A percentile compares a stretch with the other conserved stretches of the same genome.
phyloP scores from a whole-genome alignment of 2,888 invertebrate genomes.

The Lithodes maja region DNA sequence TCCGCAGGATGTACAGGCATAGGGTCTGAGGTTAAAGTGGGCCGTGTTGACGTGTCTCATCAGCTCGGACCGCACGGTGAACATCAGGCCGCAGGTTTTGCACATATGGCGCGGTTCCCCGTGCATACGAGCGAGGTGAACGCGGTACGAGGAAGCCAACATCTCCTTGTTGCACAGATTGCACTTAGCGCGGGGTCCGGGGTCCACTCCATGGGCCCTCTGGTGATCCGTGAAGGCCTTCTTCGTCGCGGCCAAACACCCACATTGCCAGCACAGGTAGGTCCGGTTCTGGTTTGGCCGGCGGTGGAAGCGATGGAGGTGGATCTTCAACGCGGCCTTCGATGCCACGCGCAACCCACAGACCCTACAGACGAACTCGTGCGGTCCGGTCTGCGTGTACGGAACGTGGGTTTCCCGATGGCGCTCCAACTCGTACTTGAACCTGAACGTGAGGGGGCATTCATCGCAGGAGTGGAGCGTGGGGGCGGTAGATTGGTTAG shows the following conservation, averaged over 20 bases:
- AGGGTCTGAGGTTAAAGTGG: slow-evolving; percentile 51
- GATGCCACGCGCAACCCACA: slow-evolving; percentile 62
- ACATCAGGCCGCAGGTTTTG: slow-evolving; percentile 53
- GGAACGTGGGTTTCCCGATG: slow-evolving; percentile 57
- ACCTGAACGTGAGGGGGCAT: slow-evolving; percentile 47
- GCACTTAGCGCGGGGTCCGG: slow-evolving; percentile 48
- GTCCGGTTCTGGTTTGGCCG: slow-evolving; percentile 45
- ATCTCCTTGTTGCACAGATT: slow-evolving; percentile 56
- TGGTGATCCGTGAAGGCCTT: slow-evolving; percentile 61
- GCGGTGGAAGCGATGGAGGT: slow-evolving; percentile 59
- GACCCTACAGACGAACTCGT: slow-evolving; percentile 60
- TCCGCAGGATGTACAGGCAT: slow-evolving; percentile 51
- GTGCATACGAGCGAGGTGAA: slow-evolving; percentile 60
- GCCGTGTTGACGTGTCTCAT: slow-evolving; percentile 60
- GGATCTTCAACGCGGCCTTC: slow-evolving; percentile 62
- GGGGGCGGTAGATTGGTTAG: no score
- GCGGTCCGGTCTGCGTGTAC: slow-evolving; percentile 57
- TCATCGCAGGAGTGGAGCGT: slow-evolving; percentile 46
- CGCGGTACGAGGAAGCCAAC: slow-evolving; percentile 52
- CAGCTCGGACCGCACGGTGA: slow-evolving; percentile 52
- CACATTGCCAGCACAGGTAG: slow-evolving; percentile 60
- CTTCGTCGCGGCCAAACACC: slow-evolving; percentile 58
- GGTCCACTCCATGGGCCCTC: slow-evolving; percentile 51
- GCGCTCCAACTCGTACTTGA: slow-evolving; percentile 60
- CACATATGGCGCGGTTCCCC: slow-evolving; percentile 51